Conservation (phyloP, 2,113 vertebrate genomes). For the Nothoprocta perdicaria region DNA sequence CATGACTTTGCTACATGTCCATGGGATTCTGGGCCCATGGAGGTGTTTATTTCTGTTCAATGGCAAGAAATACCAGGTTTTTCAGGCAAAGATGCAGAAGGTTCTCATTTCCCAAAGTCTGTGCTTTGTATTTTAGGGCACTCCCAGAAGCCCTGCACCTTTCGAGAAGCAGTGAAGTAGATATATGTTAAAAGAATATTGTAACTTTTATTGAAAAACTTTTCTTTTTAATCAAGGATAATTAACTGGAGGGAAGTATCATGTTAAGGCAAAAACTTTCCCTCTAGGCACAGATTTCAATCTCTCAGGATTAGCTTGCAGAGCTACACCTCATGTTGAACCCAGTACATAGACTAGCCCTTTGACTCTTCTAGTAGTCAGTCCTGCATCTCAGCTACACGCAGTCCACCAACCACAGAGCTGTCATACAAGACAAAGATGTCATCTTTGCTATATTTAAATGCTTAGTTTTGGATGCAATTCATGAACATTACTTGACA, state of each 20-base stretch:
- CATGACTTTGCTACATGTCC: background rate
- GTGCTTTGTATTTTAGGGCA: rapidly evolving
- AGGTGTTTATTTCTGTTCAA: background rate
- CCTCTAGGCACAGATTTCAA: background rate
- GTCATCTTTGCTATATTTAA: constrained; percentile 12
- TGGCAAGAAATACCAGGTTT: background rate
- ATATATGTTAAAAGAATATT: background rate
- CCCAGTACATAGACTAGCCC: rapidly evolving
- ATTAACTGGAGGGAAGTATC: background rate
- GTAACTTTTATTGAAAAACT: background rate
- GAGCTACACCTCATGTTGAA: background rate
- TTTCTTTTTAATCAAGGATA: background rate
- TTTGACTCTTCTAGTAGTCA: background rate
- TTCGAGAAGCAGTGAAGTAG: background rate
- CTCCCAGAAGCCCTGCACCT: background rate
- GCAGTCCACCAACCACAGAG: background rate
- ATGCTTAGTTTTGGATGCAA: constrained; percentile 36
- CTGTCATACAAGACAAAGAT: background rate
- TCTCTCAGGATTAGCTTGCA: background rate
- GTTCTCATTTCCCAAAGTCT: background rate
- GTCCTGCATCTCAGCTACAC: background rate
- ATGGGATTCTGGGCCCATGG: rapidly evolving
- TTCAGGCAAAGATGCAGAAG: background rate
- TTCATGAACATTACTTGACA: background rate
- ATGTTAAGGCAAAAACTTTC: background rate